Evolutionary conservation across 2,888 invertebrate species (phyloP), one percentile per base, ranked within the genome.

Genomic region (Aplocera efformata): DNA sequence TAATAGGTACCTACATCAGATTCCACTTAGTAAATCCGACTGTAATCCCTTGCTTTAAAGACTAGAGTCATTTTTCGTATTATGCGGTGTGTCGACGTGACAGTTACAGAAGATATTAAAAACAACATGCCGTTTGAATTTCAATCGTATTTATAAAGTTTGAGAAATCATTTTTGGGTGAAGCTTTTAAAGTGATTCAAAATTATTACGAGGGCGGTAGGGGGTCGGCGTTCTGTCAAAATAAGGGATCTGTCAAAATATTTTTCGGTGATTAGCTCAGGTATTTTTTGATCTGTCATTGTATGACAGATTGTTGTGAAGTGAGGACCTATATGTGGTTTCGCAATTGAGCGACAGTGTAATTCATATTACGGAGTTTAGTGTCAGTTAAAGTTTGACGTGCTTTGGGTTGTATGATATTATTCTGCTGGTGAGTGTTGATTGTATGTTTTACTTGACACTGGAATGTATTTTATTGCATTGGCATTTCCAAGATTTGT

Each of bases 221-320:
- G 80, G 82, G 82, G 79, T 78, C 79, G 71, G 60, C 42, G 59
- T 67, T 63, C 72, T 73, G 75, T 76, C 77, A 79, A 67, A 59
- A 60, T 66, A 67, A 71, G 73, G 63, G 59, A 67, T 75, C 71
- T 75, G 79, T 84, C 83, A 79, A 77, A 79, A 73, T 65, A 64
- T 76, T 78, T 78, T 72, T 76, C 73, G 29, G 35, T 41, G 45
- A 75, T 79, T 77, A 65, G 75, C 69, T 75, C 79, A 76, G 80
- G 82, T 78, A 79, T 53, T 42, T 49, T 45, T 39, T 32, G 41
- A 29, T 36, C 48, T 60, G 56, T 58, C 72, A 79, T 73, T 78
- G 58, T 61, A 67, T 64, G 64, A 60, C 67, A 58, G 67, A 45
- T 54, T 59, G 60, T 67, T 56, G 63, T 50, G 50, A 58, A 62